phyloP scores from a whole-genome alignment of 2,888 invertebrate genomes.

The Lycia hirtaria region DNA sequence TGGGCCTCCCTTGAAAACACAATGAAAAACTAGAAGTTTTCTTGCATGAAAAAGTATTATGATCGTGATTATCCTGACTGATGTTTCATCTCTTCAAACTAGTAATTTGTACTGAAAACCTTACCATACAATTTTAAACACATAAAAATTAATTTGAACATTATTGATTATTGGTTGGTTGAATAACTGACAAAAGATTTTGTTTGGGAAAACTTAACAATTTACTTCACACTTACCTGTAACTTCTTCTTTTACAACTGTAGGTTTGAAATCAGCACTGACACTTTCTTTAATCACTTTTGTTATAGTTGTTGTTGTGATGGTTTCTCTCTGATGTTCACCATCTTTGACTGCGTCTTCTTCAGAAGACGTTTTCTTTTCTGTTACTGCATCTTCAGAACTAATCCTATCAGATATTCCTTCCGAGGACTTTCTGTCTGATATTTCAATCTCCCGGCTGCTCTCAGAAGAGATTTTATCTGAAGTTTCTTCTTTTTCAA shows the following conservation, averaged over 20 bases:
- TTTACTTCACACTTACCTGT: conserved; percentile 57
- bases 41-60: no score
- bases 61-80: no score
- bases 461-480: conserved; percentile 84
- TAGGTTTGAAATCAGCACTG: conserved; percentile 52
- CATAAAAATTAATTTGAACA: no score
- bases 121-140: no score
- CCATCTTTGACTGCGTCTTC: conserved; percentile 65
- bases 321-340: conserved; percentile 52
- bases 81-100: no score
- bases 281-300: conserved; percentile 51
- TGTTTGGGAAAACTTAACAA: background rate
- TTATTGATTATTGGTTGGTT: no score
- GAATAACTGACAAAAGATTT: no score
- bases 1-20: no score
- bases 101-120: no score
- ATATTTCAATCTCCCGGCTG: conserved; percentile 81
- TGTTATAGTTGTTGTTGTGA: conserved; percentile 40
- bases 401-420: conserved; percentile 81
- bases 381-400: conserved; percentile 82
- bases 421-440: conserved; percentile 80
- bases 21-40: no score
- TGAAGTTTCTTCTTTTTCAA: conserved; percentile 77
- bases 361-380: conserved; percentile 81
- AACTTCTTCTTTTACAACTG: conserved; percentile 56